phyloP scores from a whole-genome alignment of 2,888 invertebrate genomes.

The Orthosia incerta region DNA sequence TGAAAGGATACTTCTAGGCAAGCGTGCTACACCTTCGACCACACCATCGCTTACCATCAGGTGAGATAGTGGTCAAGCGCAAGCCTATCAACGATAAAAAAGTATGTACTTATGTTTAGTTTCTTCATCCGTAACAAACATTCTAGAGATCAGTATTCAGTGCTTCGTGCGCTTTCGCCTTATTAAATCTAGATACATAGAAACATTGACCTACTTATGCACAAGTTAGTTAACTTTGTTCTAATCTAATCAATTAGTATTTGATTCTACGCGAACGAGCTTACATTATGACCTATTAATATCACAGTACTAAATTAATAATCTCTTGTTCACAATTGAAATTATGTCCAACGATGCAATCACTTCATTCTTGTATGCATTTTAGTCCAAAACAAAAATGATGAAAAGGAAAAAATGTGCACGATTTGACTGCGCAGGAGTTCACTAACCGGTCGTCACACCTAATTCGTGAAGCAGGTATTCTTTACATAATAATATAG shows the following conservation, averaged over 20 bases:
- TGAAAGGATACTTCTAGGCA: too few relatives aligned
- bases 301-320: neutral
- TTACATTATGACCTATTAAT: neutral
- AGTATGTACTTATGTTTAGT: neutral
- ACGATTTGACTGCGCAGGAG: slow-evolving; percentile 29
- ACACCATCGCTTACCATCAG: too few relatives aligned
- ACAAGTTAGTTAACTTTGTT: neutral
- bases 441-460: slow-evolving; percentile 59
- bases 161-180: neutral
- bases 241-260: neutral
- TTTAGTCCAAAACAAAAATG: slow-evolving; percentile 11
- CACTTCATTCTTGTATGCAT: neutral
- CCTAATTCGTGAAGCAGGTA: slow-evolving; percentile 46
- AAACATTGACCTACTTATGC: neutral
- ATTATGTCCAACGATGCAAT: neutral
- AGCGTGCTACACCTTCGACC: too few relatives aligned
- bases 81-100: too few relatives aligned
- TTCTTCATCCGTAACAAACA: neutral
- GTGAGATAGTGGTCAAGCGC: too few relatives aligned
- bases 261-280: neutral
- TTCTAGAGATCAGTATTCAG: neutral
- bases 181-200: neutral
- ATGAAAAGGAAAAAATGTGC: slow-evolving; percentile 33
- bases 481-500: slow-evolving; percentile 21
- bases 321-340: neutral